A percentile compares a stretch with the other conserved stretches of the same genome.
phyloP scores from a whole-genome alignment of 2,888 invertebrate species.

The Blastobasis lacticolella region DNA sequence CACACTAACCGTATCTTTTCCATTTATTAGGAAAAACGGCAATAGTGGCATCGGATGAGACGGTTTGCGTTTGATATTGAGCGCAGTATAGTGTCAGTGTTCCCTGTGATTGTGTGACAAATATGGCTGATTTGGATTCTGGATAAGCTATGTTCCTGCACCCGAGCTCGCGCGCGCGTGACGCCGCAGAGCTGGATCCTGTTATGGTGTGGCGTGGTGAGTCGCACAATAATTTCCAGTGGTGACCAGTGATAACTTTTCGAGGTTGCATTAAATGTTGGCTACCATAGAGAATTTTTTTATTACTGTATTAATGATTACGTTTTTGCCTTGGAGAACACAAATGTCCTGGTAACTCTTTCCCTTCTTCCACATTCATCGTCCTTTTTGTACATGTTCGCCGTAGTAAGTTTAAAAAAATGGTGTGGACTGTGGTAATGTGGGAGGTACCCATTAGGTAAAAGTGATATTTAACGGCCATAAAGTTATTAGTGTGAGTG shows the following conservation, averaged over 20 bases:
- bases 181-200: constrained; percentile 61
- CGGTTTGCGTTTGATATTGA: constrained; percentile 6
- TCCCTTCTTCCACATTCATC: no score
- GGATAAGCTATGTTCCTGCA: constrained; percentile 70
- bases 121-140: constrained; percentile 63
- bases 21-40: constrained; percentile 23
- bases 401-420: no score
- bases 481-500: no score
- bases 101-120: constrained; percentile 36
- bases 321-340: no score
- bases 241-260: background rate
- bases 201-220: constrained; percentile 65
- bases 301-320: no score
- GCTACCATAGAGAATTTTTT: no score
- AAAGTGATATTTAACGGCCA: no score
- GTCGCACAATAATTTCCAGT: constrained; percentile 22
- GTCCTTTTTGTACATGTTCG: no score
- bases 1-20: constrained; percentile 15
- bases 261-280: background rate
- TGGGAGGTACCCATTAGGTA: no score
- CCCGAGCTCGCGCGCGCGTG: constrained; percentile 61
- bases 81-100: constrained; percentile 32
- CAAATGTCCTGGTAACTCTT: no score
- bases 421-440: no score
- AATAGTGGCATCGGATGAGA: constrained; percentile 16